These are phyloP conservation scores for Drosophila hydei DNA, from an alignment of 1,140 invertebrate species.

Conservation along the genomic window DNA sequence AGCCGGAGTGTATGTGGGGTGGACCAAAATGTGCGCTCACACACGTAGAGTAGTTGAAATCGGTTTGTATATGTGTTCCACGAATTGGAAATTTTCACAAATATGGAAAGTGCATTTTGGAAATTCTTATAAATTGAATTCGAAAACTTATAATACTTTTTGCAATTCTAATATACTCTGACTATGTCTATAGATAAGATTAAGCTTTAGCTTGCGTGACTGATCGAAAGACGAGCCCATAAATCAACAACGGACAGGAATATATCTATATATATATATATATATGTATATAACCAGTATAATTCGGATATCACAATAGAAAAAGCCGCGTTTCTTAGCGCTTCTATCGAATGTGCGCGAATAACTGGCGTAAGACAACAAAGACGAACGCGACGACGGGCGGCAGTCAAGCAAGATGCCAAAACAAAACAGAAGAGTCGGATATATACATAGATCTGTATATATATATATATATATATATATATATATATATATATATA, in stretches of 20 bases:
- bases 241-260: background rate
- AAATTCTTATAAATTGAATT: background rate
- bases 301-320: conserved; percentile 22
- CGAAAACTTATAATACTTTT: background rate
- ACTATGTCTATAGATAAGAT: background rate
- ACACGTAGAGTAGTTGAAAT: background rate
- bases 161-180: background rate
- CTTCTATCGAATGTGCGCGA: conserved; percentile 45
- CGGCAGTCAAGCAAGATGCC: conserved; percentile 35
- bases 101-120: conserved; percentile 1
- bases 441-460: conserved; percentile 7
- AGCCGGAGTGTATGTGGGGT: background rate
- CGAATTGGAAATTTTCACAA: background rate
- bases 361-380: conserved; percentile 44
- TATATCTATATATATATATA: background rate
- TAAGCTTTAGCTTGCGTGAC: background rate
- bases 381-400: conserved; percentile 24
- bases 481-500: background rate
- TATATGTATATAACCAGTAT: background rate
- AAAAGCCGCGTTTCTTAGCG: conserved; percentile 36
- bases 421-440: conserved; percentile 29
- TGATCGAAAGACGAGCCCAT: background rate
- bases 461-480: conserved; percentile 13
- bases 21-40: conserved; percentile 1
- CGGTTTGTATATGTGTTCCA: background rate